These are phyloP conservation scores for Formica exsecta DNA, from an alignment of 1,140 invertebrate species.

Conservation along the genomic window DNA sequence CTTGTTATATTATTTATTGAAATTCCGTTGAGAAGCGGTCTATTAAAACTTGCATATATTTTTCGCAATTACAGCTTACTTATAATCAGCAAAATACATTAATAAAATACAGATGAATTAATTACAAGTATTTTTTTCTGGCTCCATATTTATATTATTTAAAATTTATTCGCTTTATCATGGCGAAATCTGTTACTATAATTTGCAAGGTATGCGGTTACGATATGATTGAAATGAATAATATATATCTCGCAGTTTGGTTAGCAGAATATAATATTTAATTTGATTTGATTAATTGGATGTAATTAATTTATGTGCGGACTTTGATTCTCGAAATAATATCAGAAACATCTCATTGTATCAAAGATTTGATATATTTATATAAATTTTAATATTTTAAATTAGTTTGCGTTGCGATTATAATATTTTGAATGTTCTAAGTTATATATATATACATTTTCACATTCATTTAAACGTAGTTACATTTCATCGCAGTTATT, in stretches of 20 bases:
- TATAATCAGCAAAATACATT: not conserved
- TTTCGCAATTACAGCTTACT: constrained; percentile 5
- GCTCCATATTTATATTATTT: constrained; percentile 11
- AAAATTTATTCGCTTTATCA: constrained; percentile 16
- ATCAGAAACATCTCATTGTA: not conserved
- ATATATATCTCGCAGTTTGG: not conserved
- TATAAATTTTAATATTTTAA: constrained; percentile 17
- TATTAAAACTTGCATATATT: constrained; percentile 13
- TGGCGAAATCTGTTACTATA: constrained; percentile 22
- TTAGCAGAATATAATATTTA: constrained; percentile 25
- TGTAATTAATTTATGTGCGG: constrained; percentile 11
- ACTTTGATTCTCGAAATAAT: constrained; percentile 21
- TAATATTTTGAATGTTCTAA: not conserved
- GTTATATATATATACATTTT: not conserved
- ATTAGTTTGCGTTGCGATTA: not conserved
- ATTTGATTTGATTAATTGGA: not conserved
- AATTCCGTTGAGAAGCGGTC: not conserved
- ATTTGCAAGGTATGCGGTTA: not conserved
- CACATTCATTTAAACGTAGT: constrained; percentile 3
- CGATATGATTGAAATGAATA: constrained; percentile 9
- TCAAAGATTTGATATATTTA: not conserved
- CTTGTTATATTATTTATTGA: constrained; percentile 26
- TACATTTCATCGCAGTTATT: not conserved
- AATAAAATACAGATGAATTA: constrained; percentile 21
- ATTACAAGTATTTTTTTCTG: constrained; percentile 13